Percentiles rank a stretch among this genome's conserved stretches.
Evolutionary conservation across 2,888 invertebrate genomes (phyloP).

Genomic region (Tenthredo livida): DNA sequence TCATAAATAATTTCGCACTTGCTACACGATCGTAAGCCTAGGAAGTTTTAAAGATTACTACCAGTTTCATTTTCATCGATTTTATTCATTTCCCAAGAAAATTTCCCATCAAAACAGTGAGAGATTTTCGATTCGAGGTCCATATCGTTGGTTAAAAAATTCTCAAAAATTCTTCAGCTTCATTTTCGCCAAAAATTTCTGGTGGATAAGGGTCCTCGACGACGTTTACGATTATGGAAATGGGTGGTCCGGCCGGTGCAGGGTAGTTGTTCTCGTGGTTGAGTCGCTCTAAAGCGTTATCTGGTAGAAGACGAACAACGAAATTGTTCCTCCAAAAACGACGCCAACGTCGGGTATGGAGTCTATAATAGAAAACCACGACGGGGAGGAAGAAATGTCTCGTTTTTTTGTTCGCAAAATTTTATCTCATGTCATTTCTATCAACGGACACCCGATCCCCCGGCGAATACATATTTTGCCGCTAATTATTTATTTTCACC

Average conservation of each 20-base stretch:
- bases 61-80: background rate
- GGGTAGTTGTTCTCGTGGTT: slow-evolving; percentile 15
- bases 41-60: background rate
- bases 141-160: background rate
- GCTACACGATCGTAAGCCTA: background rate
- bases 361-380: slow-evolving; percentile 60
- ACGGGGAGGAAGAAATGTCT: background rate
- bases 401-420: background rate
- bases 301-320: slow-evolving; percentile 71
- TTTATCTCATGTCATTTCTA: background rate
- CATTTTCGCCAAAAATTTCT: background rate
- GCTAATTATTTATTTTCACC: slow-evolving; percentile 55
- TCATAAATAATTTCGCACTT: slow-evolving; percentile 20
- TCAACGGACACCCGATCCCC: background rate
- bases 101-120: background rate
- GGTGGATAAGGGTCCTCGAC: background rate
- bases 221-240: slow-evolving; percentile 29
- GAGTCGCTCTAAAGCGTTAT: slow-evolving; percentile 55
- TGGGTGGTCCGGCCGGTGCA: background rate
- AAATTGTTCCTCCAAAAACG: slow-evolving; percentile 75
- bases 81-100: background rate
- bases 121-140: background rate
- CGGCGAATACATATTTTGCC: background rate
- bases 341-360: slow-evolving; percentile 74
- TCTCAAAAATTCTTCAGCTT: slow-evolving; percentile 2